phyloP scores from a whole-genome alignment of 2,888 invertebrate genomes.

The Autographa pulchrina region DNA sequence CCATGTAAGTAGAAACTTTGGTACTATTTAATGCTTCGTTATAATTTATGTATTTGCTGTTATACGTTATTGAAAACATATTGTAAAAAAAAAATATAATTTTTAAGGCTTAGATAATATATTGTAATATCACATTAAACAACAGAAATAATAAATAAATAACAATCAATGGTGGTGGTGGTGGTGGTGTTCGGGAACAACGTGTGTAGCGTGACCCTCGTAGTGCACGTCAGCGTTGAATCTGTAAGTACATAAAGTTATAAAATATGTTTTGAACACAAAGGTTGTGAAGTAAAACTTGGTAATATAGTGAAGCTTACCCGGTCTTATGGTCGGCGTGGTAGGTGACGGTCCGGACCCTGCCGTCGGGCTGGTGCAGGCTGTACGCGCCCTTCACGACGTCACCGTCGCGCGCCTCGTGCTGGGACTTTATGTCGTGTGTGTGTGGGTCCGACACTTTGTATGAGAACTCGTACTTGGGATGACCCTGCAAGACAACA shows the following conservation, averaged over 20 bases:
- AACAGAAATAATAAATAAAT: neutral
- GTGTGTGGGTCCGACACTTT: constrained; percentile 86
- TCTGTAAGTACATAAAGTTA: neutral
- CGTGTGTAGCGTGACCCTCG: constrained; percentile 45
- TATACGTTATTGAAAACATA: too few species aligned
- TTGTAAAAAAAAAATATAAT: neutral
- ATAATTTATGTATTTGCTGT: too few species aligned
- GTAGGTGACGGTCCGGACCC: constrained; percentile 67
- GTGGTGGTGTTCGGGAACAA: constrained; percentile 13
- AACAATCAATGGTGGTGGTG: constrained; percentile 29
- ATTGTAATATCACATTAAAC: neutral
- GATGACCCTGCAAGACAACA: constrained; percentile 68
- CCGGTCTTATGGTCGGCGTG: constrained; percentile 53
- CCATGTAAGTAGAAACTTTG: too few species aligned
- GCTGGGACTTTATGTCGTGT: constrained; percentile 87
- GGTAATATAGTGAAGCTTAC: constrained; percentile 11
- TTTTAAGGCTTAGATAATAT: neutral
- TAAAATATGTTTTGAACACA: neutral
- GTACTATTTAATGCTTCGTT: too few species aligned
- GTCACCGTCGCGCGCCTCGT: constrained; percentile 87
- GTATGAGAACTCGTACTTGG: constrained; percentile 86
- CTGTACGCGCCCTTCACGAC: constrained; percentile 88
- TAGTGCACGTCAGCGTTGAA: constrained; percentile 46
- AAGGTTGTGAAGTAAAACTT: neutral
- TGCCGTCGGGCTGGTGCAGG: constrained; percentile 78